Conservation (phyloP, 2,888 invertebrate species). For the Leucophenga maculata region DNA sequence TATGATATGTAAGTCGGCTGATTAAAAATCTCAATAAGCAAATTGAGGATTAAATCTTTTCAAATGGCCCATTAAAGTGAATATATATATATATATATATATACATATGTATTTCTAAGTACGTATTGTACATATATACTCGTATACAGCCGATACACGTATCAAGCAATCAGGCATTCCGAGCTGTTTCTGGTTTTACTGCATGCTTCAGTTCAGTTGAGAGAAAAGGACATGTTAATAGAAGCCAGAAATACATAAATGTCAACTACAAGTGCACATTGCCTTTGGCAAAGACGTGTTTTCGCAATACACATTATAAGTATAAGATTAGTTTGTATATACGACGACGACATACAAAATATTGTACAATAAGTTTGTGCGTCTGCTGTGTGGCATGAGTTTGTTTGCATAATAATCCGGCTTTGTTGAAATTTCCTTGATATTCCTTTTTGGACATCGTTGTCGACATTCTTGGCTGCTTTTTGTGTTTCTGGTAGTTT, state of each 20-base stretch:
- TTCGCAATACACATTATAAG: neutral
- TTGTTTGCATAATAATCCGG: neutral
- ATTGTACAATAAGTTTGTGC: neutral
- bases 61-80: no score
- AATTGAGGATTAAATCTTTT: no score
- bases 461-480: conserved; percentile 3
- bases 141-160: no score
- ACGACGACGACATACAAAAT: no score
- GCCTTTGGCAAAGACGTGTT: conserved; percentile 49
- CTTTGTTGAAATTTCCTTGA: neutral
- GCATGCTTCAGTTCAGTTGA: neutral
- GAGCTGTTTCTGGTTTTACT: neutral
- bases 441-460: neutral
- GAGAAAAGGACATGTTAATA: conserved; percentile 46
- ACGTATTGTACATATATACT: no score
- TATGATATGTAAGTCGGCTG: no score
- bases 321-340: neutral
- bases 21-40: no score
- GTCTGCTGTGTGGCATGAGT: neutral
- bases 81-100: no score
- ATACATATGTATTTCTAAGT: no score
- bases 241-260: conserved; percentile 54
- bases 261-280: conserved; percentile 60
- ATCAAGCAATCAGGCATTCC: no score
- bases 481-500: conserved; percentile 1